These are phyloP conservation scores for Blera fallax DNA, from an alignment of 2,888 invertebrate genomes.

Conservation along the genomic window DNA sequence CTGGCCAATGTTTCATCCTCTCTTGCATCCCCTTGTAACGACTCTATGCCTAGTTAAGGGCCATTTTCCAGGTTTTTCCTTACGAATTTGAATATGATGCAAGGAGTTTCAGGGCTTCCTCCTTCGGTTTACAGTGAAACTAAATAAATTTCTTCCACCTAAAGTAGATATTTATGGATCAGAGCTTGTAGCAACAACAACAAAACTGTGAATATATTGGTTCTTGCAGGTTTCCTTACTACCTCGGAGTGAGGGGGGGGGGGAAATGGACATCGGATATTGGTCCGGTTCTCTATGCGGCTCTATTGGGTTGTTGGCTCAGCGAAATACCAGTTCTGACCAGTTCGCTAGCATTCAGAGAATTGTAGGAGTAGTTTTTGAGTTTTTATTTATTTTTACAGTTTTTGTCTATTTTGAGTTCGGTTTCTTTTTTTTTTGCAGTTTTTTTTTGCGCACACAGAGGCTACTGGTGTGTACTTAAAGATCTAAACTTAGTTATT, in stretches of 20 bases:
- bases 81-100: conserved; percentile 40
- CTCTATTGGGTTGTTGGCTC: background rate
- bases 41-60: conserved; percentile 34
- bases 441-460: conserved; percentile 2
- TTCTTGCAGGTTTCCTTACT: conserved; percentile 28
- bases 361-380: conserved; percentile 65
- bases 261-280: conserved; percentile 60
- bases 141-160: conserved; percentile 54
- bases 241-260: background rate
- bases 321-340: conserved; percentile 64
- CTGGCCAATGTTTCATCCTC: conserved; percentile 36
- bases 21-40: background rate
- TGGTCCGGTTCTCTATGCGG: conserved; percentile 65
- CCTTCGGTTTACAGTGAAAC: conserved; percentile 9
- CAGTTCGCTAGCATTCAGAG: conserved; percentile 36
- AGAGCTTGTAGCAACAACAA: conserved; percentile 7
- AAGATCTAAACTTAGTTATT: conserved; percentile 67
- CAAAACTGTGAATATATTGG: conserved; percentile 52
- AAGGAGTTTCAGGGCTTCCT: conserved; percentile 20
- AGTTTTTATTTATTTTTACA: background rate
- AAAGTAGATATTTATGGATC: conserved; percentile 67
- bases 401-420: conserved; percentile 25
- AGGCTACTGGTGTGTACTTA: conserved; percentile 61
- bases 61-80: conserved; percentile 50
- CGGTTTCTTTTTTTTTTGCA: background rate